Evolutionary conservation across 2,888 invertebrate species (phyloP).

Genomic region (Xylota segnis): DNA sequence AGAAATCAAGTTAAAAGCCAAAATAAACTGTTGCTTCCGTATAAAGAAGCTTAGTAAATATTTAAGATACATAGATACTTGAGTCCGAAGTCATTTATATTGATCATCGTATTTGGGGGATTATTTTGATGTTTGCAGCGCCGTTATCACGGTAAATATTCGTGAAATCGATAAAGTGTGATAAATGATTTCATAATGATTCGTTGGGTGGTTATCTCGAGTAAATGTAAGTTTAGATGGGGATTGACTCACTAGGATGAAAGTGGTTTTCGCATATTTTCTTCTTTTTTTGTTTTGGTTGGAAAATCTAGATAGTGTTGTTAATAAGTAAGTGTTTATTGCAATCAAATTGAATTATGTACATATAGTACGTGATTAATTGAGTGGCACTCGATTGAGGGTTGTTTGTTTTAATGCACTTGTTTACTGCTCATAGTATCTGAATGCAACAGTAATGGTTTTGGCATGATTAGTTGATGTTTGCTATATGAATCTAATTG

Average conservation of each 20-base stretch:
- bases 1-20: neutral
- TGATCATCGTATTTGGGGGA: slow-evolving; percentile 13
- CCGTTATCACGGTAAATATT: slow-evolving; percentile 36
- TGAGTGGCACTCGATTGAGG: neutral
- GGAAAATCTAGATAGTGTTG: neutral
- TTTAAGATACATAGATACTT: slow-evolving; percentile 17
- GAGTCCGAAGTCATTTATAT: neutral
- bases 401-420: neutral
- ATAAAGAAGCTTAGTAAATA: slow-evolving; percentile 18
- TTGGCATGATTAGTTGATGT: too few relatives aligned
- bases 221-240: neutral
- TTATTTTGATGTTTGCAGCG: slow-evolving; percentile 10
- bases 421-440: neutral
- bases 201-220: neutral
- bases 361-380: neutral
- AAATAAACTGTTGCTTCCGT: neutral
- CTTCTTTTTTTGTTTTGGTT: neutral
- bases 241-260: neutral
- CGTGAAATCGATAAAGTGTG: slow-evolving; percentile 20
- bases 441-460: neutral
- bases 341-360: neutral
- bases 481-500: too few relatives aligned
- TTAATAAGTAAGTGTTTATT: neutral
- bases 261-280: slow-evolving; percentile 1
- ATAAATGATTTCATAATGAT: slow-evolving; percentile 13